Evolutionary conservation across 2,113 vertebrate genomes (phyloP).

Genomic region (crab-eating macaque (Macaca fascicularis)): T2T-MFA8v1.1 NC_088379.1:52371001-52371500

Average conservation of each 20-base stretch:
- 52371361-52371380: not conserved
- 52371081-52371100: not conserved
- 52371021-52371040: not conserved
- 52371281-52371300: not conserved
- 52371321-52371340: not conserved
- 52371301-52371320: not conserved
- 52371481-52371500: not conserved
- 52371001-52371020: not conserved
- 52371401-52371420: not conserved
- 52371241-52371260: not conserved
- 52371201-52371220: not conserved
- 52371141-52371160: not conserved
- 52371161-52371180: not conserved
- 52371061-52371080: not conserved
- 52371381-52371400: not conserved
- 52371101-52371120: not conserved
- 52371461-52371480: not conserved
- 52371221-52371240: not conserved
- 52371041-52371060: not conserved
- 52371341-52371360: not conserved
- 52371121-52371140: not conserved
- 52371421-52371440: not conserved
- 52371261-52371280: constrained; percentile 21
- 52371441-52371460: not conserved
- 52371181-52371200: not conserved